Conservation (phyloP, 2,113 vertebrate species). For the Hirundichthys speculiger region DNA sequence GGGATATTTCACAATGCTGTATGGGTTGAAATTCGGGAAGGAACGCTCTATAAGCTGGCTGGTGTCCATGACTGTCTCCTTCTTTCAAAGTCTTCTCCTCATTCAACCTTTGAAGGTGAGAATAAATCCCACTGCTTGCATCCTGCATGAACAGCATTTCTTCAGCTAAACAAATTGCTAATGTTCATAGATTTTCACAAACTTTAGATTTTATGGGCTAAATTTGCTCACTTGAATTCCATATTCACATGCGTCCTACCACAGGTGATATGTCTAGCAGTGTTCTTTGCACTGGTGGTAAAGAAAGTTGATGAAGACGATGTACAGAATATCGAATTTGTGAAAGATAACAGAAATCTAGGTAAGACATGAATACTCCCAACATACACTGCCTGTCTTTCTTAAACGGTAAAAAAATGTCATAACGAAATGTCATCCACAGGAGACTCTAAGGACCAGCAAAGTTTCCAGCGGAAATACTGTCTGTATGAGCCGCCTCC, state of each 20-base stretch:
- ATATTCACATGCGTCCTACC: neutral
- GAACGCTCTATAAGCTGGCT: slow-evolving; percentile 90
- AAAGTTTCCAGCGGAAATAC: slow-evolving; percentile 68
- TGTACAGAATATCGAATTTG: slow-evolving; percentile 56
- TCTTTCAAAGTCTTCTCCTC: slow-evolving; percentile 90
- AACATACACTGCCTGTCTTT: neutral
- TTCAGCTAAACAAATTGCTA: no score
- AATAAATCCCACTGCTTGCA: neutral
- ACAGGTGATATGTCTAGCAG: slow-evolving; percentile 90
- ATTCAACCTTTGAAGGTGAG: slow-evolving; percentile 93
- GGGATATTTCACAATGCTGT: slow-evolving; percentile 91
- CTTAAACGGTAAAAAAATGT: neutral
- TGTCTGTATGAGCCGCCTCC: slow-evolving; percentile 85
- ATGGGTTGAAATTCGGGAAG: slow-evolving; percentile 88
- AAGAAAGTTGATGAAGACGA: slow-evolving; percentile 89
- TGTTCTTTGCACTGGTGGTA: slow-evolving; percentile 91
- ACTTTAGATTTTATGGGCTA: neutral
- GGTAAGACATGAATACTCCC: slow-evolving; percentile 38
- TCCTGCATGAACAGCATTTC: no score
- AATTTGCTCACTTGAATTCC: neutral
- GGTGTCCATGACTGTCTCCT: slow-evolving; percentile 89
- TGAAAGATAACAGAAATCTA: slow-evolving; percentile 27
- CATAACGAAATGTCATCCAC: neutral
- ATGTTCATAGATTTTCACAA: no score
- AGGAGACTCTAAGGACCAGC: slow-evolving; percentile 75